Evolutionary conservation across 2,797 vertebrate species (phyloP).

Genomic region (Sebastes wilsoni): DNA sequence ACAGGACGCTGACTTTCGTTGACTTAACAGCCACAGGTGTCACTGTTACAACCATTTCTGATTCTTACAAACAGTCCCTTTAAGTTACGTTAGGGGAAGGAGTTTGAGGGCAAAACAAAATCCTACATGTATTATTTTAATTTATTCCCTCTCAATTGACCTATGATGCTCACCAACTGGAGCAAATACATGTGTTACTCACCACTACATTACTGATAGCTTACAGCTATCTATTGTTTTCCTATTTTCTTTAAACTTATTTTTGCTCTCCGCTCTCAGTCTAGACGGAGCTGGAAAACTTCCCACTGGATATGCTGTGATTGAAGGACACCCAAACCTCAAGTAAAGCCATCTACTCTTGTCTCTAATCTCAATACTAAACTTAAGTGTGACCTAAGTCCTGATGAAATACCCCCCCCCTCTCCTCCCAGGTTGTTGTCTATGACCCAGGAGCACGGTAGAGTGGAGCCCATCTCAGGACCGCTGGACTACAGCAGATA

Average conservation of each 20-base stretch:
- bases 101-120: not conserved
- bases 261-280: slow-evolving; percentile 54
- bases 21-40: too few relatives aligned
- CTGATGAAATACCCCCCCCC: slow-evolving; percentile 11
- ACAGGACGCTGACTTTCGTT: too few relatives aligned
- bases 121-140: not conserved
- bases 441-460: slow-evolving; percentile 90
- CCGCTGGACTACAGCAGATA: slow-evolving; percentile 81
- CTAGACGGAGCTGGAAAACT: slow-evolving; percentile 81
- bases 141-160: not conserved
- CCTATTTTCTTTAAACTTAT: not conserved
- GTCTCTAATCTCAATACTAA: not conserved
- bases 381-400: not conserved
- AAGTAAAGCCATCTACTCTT: slow-evolving; percentile 68
- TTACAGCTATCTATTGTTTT: not conserved
- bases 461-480: slow-evolving; percentile 81
- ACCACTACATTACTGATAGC: too few relatives aligned
- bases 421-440: slow-evolving; percentile 79
- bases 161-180: not conserved
- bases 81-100: not conserved
- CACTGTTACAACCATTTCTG: too few relatives aligned
- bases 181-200: not conserved
- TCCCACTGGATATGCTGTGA: slow-evolving; percentile 81
- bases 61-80: too few relatives aligned
- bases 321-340: slow-evolving; percentile 85